phyloP scores from a whole-genome alignment of 2,888 invertebrate genomes.

The Cynaeus angustus region DNA sequence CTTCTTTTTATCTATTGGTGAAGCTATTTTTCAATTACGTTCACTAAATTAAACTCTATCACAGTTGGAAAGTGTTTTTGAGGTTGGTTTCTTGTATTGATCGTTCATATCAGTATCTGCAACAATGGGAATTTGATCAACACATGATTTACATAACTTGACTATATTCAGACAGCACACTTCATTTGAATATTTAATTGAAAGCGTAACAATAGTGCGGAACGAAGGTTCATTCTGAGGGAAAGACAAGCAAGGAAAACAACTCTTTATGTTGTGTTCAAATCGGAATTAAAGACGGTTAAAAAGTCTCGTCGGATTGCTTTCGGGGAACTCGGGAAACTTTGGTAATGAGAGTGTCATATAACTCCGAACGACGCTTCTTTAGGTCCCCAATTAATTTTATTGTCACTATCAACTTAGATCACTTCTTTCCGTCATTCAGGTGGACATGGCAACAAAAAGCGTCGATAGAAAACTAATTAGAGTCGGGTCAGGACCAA shows the following conservation, averaged over 20 bases:
- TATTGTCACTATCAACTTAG: neutral
- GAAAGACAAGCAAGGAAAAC: too few species aligned
- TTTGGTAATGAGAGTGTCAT: too few species aligned
- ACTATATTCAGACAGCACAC: slow-evolving; percentile 4
- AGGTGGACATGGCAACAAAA: slow-evolving; percentile 7
- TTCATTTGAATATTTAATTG: slow-evolving; percentile 26
- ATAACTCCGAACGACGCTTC: too few species aligned
- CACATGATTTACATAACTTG: slow-evolving; percentile 29
- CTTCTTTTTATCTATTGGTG: slow-evolving; percentile 20
- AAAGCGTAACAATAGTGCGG: slow-evolving; percentile 4
- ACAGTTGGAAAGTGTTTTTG: slow-evolving; percentile 13
- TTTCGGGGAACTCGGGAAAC: too few species aligned
- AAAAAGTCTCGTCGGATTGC: too few species aligned
- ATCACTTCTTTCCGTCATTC: neutral
- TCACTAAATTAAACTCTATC: slow-evolving; percentile 22
- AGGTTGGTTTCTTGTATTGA: slow-evolving; percentile 10
- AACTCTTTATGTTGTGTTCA: too few species aligned
- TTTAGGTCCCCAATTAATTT: neutral
- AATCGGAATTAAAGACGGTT: too few species aligned
- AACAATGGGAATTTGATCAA: slow-evolving; percentile 24
- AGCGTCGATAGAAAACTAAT: slow-evolving; percentile 14
- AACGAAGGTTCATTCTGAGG: too few species aligned
- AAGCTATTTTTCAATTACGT: slow-evolving; percentile 34
- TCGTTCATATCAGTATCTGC: slow-evolving; percentile 6
- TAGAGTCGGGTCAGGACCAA: neutral